Percentiles rank a stretch among this genome's conserved stretches.
Evolutionary conservation across 1,140 invertebrate genomes (phyloP).

Genomic region (Nomia melanderi): DNA sequence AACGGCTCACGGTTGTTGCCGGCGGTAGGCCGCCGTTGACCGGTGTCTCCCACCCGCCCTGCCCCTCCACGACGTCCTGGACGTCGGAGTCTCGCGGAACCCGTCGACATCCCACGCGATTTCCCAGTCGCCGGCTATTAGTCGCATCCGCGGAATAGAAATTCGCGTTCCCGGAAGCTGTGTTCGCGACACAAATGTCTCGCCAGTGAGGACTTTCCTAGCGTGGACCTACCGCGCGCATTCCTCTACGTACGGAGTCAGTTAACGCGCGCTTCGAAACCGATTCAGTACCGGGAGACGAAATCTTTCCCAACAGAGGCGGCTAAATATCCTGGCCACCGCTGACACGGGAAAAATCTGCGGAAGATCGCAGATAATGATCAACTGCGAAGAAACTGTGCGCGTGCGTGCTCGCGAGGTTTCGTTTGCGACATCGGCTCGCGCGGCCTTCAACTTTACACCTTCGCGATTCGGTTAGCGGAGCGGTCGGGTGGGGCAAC

Average conservation of each 20-base stretch:
- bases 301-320: slow-evolving; percentile 42
- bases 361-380: slow-evolving; percentile 2
- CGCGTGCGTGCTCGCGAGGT: no score
- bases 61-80: no score
- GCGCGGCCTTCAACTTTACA: background rate
- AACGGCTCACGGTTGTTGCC: background rate
- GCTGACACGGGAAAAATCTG: background rate
- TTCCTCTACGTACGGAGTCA: slow-evolving; percentile 51
- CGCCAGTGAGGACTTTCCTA: slow-evolving; percentile 28
- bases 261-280: slow-evolving; percentile 48
- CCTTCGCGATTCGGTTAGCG: background rate
- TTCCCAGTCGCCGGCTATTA: slow-evolving; percentile 38
- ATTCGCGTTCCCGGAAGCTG: slow-evolving; percentile 55
- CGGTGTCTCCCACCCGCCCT: background rate
- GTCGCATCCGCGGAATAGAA: slow-evolving; percentile 53
- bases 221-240: slow-evolving; percentile 22
- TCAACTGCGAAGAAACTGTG: background rate
- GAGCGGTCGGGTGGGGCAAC: background rate
- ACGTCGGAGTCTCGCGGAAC: no score
- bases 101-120: background rate
- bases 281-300: slow-evolving; percentile 45
- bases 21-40: no score
- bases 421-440: background rate
- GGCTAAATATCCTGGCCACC: slow-evolving; percentile 34
- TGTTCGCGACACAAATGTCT: slow-evolving; percentile 31